Conservation (phyloP, 1,140 invertebrate genomes). For the Berghia stephanieae region DNA sequence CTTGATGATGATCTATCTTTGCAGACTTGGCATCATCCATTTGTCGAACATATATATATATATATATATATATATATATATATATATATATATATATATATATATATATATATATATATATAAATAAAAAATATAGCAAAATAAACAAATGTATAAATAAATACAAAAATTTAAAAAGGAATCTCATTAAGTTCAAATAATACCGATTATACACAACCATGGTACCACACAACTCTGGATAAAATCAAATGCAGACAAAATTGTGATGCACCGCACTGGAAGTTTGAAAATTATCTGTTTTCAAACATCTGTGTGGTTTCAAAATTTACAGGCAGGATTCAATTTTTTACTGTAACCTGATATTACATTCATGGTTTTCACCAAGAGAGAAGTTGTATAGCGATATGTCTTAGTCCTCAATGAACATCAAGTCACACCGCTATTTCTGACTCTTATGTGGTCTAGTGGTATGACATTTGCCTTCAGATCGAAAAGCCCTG, state of each 20-base stretch:
- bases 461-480: no score
- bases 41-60: neutral
- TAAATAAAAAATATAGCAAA: neutral
- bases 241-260: no score
- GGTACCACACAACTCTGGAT: no score
- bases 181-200: neutral
- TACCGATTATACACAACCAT: conserved; percentile 17
- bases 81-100: conserved; percentile 9
- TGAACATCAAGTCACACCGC: no score
- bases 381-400: no score
- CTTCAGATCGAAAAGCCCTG: no score
- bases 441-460: no score
- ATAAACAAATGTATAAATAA: neutral
- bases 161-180: neutral
- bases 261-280: conserved; percentile 71
- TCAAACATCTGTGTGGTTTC: neutral
- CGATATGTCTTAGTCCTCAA: no score
- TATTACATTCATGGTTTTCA: no score
- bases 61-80: neutral
- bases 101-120: conserved; percentile 12
- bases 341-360: no score
- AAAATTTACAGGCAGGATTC: neutral
- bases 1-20: no score
- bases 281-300: conserved; percentile 44
- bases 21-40: neutral